These are phyloP conservation scores for Trematomus bernacchii DNA, from an alignment of 2,797 vertebrate species.

Conservation along the genomic window DNA sequence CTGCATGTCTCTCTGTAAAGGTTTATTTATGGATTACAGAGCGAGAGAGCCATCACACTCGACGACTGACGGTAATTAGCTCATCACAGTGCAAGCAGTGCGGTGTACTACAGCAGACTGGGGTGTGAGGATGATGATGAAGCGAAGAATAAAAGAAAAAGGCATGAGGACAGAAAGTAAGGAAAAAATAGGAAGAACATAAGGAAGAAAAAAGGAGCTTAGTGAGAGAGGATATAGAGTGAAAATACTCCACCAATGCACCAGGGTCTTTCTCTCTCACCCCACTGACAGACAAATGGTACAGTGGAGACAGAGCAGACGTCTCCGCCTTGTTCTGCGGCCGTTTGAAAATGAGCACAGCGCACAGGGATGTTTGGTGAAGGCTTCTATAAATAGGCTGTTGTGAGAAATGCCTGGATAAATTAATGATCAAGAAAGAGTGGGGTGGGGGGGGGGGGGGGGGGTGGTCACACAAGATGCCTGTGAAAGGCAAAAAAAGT, in stretches of 20 bases:
- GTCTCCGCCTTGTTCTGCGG: slow-evolving; percentile 47
- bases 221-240: background rate
- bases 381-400: slow-evolving; percentile 82
- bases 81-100: slow-evolving; percentile 33
- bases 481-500: slow-evolving; percentile 38
- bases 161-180: background rate
- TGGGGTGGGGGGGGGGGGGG: slow-evolving; percentile 2
- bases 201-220: background rate
- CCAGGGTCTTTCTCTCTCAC: slow-evolving; percentile 21
- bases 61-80: slow-evolving; percentile 69
- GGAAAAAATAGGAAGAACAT: slow-evolving; percentile 3
- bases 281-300: slow-evolving; percentile 34
- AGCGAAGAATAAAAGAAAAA: slow-evolving; percentile 30
- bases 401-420: slow-evolving; percentile 74
- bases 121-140: slow-evolving; percentile 19
- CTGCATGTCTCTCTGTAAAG: slow-evolving; percentile 41
- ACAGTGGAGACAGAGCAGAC: slow-evolving; percentile 11
- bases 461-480: slow-evolving; percentile 46
- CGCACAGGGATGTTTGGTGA: slow-evolving; percentile 60
- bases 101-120: slow-evolving; percentile 28
- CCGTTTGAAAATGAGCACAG: slow-evolving; percentile 64
- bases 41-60: slow-evolving; percentile 42
- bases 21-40: slow-evolving; percentile 70
- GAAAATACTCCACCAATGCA: slow-evolving; percentile 33
- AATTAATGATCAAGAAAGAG: slow-evolving; percentile 80